A percentile compares a stretch with the other conserved stretches of the same genome.
Conservation (phyloP, 2,797 vertebrate genomes). For the Choloepus didactylus region DNA sequence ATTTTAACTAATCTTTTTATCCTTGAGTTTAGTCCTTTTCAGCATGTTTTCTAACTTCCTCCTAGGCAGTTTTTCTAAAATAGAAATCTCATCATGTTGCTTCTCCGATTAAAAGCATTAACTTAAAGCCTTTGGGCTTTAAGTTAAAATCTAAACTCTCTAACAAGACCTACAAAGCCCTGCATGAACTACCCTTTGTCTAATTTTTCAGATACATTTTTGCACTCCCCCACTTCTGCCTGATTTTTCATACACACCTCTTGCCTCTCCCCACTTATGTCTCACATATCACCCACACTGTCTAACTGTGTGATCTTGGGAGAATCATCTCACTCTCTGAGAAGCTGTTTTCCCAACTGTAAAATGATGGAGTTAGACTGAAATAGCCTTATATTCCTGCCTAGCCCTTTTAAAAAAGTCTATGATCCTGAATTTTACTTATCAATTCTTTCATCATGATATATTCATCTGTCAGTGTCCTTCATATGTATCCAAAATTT, state of each 20-base stretch:
- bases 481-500: not conserved
- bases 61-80: not conserved
- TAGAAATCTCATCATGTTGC: not conserved
- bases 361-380: not conserved
- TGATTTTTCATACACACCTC: not conserved
- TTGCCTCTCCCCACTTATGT: not conserved
- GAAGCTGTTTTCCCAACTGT: not conserved
- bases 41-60: not conserved
- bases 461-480: not conserved
- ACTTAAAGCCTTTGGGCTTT: not conserved
- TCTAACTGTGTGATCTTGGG: not conserved
- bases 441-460: not conserved
- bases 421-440: not conserved
- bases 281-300: not conserved
- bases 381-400: not conserved
- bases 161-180: not conserved
- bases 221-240: not conserved
- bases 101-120: not conserved
- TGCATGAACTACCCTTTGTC: not conserved
- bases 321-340: not conserved
- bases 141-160: conserved; percentile 2
- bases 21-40: not conserved
- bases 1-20: not conserved
- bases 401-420: not conserved
- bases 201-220: not conserved